A percentile compares a stretch with the other conserved stretches of the same genome.
Conservation (phyloP, 2,113 vertebrate species). For the Urocitellus parryii region DNA sequence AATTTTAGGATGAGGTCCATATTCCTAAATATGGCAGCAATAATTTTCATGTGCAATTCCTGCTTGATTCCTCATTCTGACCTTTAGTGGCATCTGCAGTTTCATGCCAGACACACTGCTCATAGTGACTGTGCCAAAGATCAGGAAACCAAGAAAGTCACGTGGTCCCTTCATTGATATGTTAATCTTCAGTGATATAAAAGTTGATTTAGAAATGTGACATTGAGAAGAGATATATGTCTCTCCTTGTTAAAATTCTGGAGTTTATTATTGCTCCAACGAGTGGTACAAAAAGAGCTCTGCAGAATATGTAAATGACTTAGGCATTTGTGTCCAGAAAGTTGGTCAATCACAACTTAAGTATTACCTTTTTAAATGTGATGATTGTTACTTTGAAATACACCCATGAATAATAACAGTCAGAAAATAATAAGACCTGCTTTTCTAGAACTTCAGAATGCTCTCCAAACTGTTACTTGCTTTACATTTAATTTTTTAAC, state of each 20-base stretch:
- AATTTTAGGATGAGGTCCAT: background rate
- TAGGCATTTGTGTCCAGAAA: background rate
- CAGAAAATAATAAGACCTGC: background rate
- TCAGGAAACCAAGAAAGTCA: background rate
- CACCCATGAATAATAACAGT: background rate
- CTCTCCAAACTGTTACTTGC: background rate
- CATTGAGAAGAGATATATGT: background rate
- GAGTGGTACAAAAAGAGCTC: background rate
- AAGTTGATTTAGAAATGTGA: background rate
- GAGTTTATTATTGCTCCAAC: background rate
- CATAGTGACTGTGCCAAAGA: background rate
- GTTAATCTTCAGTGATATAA: background rate
- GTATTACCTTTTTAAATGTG: background rate
- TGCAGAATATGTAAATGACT: background rate
- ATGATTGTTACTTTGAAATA: background rate
- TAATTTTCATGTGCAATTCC: background rate
- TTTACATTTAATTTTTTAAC: background rate
- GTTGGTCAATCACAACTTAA: background rate
- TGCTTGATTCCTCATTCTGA: background rate
- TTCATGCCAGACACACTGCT: background rate
- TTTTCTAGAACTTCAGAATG: background rate
- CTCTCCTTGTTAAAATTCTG: background rate
- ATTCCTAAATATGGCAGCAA: background rate
- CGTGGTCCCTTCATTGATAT: background rate
- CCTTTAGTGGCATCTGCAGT: background rate